These are phyloP conservation scores for Cheilosia impressa DNA, from an alignment of 2,888 invertebrate species.

Conservation along the genomic window DNA sequence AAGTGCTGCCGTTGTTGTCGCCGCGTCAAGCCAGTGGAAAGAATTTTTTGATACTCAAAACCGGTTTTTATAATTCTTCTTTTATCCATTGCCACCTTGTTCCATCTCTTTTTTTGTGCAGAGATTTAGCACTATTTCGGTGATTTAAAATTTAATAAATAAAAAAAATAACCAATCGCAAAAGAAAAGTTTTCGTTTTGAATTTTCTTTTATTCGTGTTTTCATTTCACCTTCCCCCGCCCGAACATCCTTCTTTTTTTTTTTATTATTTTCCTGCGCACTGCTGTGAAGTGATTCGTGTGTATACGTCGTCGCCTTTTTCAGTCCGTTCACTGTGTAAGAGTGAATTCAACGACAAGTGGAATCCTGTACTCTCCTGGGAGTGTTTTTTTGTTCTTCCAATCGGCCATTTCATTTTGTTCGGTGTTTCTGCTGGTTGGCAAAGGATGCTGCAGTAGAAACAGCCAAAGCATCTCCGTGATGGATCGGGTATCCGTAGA, in stretches of 20 bases:
- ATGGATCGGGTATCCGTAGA: slow-evolving; percentile 30
- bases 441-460: slow-evolving; percentile 67
- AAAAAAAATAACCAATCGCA: slow-evolving; percentile 21
- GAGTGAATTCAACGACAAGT: slow-evolving; percentile 62
- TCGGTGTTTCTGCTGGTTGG: slow-evolving; percentile 53
- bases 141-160: slow-evolving; percentile 1
- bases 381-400: slow-evolving; percentile 45
- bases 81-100: slow-evolving; percentile 43
- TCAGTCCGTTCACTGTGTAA: slow-evolving; percentile 41
- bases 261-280: slow-evolving; percentile 59
- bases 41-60: slow-evolving; percentile 60
- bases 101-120: slow-evolving; percentile 31
- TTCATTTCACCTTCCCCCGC: slow-evolving; percentile 13
- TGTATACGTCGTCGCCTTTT: slow-evolving; percentile 53
- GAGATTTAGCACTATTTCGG: slow-evolving; percentile 46
- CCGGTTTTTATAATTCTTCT: slow-evolving; percentile 43
- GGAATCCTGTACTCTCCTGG: slow-evolving; percentile 69
- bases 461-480: slow-evolving; percentile 29
- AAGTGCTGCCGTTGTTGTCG: slow-evolving; percentile 44
- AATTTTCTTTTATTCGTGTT: slow-evolving; percentile 37
- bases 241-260: slow-evolving; percentile 18
- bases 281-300: slow-evolving; percentile 54
- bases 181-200: slow-evolving; percentile 24
- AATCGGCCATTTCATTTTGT: slow-evolving; percentile 64
- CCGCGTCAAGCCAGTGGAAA: slow-evolving; percentile 49